Evolutionary conservation across 2,113 vertebrate species (phyloP).

Genomic region (Neomonachus schauinslandi): DNA sequence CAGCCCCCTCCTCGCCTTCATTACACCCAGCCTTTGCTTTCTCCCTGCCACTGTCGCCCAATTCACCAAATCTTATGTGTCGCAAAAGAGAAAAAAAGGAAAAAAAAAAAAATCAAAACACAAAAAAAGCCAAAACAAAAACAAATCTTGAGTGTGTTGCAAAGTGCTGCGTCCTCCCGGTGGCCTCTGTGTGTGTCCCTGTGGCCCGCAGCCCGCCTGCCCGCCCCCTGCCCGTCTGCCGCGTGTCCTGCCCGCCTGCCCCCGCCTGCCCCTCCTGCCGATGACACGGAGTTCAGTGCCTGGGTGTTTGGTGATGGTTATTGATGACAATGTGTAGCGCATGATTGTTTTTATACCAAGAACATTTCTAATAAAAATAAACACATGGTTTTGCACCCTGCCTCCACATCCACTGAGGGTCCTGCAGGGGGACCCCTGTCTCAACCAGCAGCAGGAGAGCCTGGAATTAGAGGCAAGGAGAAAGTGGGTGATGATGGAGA

Average conservation of each 20-base stretch:
- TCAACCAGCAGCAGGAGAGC: not conserved
- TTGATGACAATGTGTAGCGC: conserved; percentile 93
- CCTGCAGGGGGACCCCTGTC: not conserved
- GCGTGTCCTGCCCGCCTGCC: conserved; percentile 90
- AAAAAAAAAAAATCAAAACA: conserved; percentile 69
- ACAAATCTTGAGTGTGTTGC: conserved; percentile 90
- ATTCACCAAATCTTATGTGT: conserved; percentile 84
- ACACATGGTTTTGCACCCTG: conserved; percentile 93
- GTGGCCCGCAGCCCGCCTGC: conserved; percentile 90
- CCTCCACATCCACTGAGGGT: conserved; percentile 33
- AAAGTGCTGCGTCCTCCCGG: conserved; percentile 93
- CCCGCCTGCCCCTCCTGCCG: conserved; percentile 63
- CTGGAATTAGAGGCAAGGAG: not conserved
- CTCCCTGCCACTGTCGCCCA: not conserved
- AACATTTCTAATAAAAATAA: conserved; percentile 98
- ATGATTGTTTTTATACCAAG: conserved; percentile 98
- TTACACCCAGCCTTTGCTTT: not conserved
- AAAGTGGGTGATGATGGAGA: not conserved
- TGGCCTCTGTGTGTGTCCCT: conserved; percentile 94
- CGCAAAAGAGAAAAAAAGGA: conserved; percentile 84
- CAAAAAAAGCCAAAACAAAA: conserved; percentile 83
- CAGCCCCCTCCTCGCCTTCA: conserved; percentile 23
- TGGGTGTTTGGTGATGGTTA: conserved; percentile 95
- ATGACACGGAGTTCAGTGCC: conserved; percentile 93
- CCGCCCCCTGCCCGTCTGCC: conserved; percentile 85